These are phyloP conservation scores for Hyalella azteca DNA, from an alignment of 2,888 invertebrate species.

Conservation along the genomic window DNA sequence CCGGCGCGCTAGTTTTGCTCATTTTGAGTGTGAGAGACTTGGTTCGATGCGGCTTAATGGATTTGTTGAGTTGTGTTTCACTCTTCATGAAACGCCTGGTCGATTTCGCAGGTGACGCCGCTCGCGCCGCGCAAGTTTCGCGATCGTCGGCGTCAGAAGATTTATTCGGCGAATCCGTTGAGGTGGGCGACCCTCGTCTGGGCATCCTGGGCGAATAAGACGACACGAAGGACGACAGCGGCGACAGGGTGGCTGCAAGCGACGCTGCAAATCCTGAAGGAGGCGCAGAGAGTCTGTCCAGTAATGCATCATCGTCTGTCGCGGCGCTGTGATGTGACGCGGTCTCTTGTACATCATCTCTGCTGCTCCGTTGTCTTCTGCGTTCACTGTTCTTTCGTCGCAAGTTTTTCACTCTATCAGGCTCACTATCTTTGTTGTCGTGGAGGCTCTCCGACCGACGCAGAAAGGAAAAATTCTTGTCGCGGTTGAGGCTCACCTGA, in stretches of 20 bases:
- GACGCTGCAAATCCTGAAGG: conserved; percentile 49
- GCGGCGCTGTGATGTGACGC: not conserved
- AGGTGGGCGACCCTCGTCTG: conserved; percentile 41
- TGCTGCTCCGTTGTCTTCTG: conserved; percentile 30
- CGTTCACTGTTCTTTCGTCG: not conserved
- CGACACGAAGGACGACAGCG: conserved; percentile 51
- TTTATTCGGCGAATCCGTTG: not conserved
- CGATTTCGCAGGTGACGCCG: not conserved
- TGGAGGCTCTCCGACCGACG: conserved; percentile 43
- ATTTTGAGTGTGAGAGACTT: conserved; percentile 10
- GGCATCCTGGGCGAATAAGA: conserved; percentile 48
- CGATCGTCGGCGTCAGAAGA: not conserved
- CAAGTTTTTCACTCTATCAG: conserved; percentile 10
- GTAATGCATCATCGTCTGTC: not conserved
- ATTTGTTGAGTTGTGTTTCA: not conserved
- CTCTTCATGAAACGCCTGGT: not conserved
- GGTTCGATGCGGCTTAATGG: not conserved
- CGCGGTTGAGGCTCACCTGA: conserved; percentile 46
- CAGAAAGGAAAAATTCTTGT: conserved; percentile 44
- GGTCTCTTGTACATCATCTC: no score
- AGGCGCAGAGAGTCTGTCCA: conserved; percentile 4
- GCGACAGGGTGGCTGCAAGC: conserved; percentile 52
- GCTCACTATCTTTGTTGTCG: conserved; percentile 17
- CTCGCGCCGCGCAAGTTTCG: not conserved
- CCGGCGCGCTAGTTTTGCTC: not conserved